Percentiles rank a stretch among this genome's conserved stretches.
Evolutionary conservation across 1,140 invertebrate genomes (phyloP).

Genomic region (Neodiprion virginianus): DNA sequence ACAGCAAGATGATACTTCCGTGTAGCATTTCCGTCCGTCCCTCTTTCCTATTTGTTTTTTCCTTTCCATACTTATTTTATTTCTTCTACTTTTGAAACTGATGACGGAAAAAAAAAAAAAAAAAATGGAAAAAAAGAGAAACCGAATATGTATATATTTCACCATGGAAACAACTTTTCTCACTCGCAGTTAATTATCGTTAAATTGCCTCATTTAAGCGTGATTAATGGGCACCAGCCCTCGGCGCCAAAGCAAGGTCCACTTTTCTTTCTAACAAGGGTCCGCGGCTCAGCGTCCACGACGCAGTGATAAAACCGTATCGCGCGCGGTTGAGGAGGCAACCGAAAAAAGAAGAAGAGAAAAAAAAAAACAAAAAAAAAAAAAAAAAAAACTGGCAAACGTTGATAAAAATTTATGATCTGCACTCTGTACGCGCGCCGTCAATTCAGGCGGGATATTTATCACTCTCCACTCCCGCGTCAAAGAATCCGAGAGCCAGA

Average conservation of each 20-base stretch:
- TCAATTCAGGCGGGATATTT: too few species aligned
- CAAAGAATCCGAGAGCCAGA: too few species aligned
- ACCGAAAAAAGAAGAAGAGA: background rate
- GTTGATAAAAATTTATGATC: too few species aligned
- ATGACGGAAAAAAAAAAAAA: background rate
- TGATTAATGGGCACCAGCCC: background rate
- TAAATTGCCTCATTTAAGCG: background rate
- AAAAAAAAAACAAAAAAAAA: background rate
- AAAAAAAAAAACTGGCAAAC: too few species aligned
- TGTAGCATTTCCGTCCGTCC: too few species aligned
- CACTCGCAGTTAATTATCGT: slow-evolving; percentile 5
- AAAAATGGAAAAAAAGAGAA: background rate
- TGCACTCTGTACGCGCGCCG: too few species aligned
- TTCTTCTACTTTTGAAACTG: background rate
- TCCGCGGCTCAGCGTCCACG: background rate
- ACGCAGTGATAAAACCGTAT: background rate
- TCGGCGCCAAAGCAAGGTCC: background rate
- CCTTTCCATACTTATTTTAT: background rate
- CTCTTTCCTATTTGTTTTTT: background rate
- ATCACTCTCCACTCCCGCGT: too few species aligned
- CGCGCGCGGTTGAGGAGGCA: background rate
- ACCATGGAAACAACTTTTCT: background rate
- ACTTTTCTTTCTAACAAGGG: background rate
- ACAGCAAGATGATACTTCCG: too few species aligned
- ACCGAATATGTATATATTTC: too few species aligned